These are phyloP conservation scores for Cavia aperea DNA, from an alignment of 2,113 vertebrate species.

Conservation along the genomic window DNA sequence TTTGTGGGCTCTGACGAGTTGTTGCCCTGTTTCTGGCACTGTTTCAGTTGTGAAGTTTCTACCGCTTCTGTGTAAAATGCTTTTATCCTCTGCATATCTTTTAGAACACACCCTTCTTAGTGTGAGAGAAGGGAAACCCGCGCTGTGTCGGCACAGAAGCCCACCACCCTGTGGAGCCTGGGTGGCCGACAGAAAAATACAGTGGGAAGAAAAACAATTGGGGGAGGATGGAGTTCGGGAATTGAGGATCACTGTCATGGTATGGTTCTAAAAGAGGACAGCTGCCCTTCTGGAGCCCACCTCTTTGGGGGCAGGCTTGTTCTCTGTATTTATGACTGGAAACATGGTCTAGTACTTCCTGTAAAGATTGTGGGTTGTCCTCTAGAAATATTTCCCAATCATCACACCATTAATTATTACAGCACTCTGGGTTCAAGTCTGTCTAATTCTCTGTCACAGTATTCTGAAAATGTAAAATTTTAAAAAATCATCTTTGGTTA, in stretches of 20 bases:
- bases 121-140: slow-evolving; percentile 34
- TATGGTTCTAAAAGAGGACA: neutral
- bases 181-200: slow-evolving; percentile 26
- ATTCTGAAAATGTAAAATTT: slow-evolving; percentile 69
- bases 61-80: slow-evolving; percentile 57
- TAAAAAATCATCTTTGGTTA: slow-evolving; percentile 66
- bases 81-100: slow-evolving; percentile 53
- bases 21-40: slow-evolving; percentile 35
- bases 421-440: slow-evolving; percentile 61
- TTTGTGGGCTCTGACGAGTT: slow-evolving; percentile 47
- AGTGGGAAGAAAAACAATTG: neutral
- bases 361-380: slow-evolving; percentile 61
- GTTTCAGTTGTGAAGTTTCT: slow-evolving; percentile 55
- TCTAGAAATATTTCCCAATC: slow-evolving; percentile 57
- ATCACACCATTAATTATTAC: slow-evolving; percentile 65
- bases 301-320: slow-evolving; percentile 10
- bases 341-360: slow-evolving; percentile 61
- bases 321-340: neutral
- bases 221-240: slow-evolving; percentile 11
- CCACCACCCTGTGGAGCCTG: slow-evolving; percentile 7
- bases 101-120: slow-evolving; percentile 53
- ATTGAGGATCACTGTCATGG: neutral
- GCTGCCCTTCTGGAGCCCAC: neutral
- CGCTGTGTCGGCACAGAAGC: slow-evolving; percentile 28
- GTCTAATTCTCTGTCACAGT: slow-evolving; percentile 45